Evolutionary conservation across 2,797 vertebrate genomes (phyloP).

Genomic region (Sciaenops ocellatus): DNA sequence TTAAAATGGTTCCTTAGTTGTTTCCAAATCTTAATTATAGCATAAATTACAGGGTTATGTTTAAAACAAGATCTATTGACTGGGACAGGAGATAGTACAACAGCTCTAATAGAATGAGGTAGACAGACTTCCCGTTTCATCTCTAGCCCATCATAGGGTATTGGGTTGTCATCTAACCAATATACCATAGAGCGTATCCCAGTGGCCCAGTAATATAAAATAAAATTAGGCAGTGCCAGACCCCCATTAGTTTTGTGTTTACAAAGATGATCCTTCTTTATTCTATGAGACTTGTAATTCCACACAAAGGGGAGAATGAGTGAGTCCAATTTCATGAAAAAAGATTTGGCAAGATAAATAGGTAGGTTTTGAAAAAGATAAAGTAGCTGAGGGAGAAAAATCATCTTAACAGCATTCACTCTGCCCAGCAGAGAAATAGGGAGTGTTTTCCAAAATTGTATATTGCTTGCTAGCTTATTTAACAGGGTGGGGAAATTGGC

Average conservation of each 20-base stretch:
- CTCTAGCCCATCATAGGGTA: neutral
- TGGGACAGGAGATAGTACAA: neutral
- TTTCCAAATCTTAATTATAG: neutral
- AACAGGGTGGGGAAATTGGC: neutral
- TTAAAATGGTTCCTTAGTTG: neutral
- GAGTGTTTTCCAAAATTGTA: neutral
- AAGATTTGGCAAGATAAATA: neutral
- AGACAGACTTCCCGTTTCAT: neutral
- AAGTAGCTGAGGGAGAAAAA: neutral
- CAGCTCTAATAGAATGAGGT: neutral
- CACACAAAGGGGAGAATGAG: neutral
- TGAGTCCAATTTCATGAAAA: neutral
- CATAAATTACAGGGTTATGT: neutral
- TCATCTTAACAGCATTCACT: neutral
- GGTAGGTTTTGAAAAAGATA: neutral
- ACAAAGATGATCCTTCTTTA: neutral
- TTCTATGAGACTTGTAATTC: constrained; percentile 1
- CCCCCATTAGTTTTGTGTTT: neutral
- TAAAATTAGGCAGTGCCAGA: neutral
- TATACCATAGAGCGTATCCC: neutral
- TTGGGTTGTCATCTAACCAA: neutral
- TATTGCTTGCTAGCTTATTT: neutral
- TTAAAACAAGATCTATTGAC: neutral
- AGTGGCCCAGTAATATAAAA: neutral
- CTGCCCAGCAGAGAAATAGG: neutral